A percentile compares a stretch with the other conserved stretches of the same genome.
Conservation (phyloP, 2,888 invertebrate species). For the Bursaphelenchus okinawaensis region DNA sequence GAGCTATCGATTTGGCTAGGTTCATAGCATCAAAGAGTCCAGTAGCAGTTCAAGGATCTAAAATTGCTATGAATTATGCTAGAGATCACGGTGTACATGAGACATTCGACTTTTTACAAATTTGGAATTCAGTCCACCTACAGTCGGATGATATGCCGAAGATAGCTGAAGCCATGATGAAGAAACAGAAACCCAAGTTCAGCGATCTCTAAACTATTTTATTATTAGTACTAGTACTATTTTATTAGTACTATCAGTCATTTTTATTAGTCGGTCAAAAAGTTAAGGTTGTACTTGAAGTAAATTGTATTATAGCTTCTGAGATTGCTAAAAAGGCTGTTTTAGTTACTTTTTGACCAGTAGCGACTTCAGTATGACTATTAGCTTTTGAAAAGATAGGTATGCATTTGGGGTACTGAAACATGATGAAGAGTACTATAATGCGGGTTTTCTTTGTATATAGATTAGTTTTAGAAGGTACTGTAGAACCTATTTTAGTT, state of each 20-base stretch:
- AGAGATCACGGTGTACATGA: constrained; percentile 79
- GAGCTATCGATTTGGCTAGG: constrained; percentile 71
- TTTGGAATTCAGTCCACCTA: constrained; percentile 76
- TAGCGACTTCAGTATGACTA: too few species aligned
- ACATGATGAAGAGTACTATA: too few species aligned
- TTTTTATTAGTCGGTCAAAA: too few species aligned
- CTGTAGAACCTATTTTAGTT: too few species aligned
- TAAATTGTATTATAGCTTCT: neutral
- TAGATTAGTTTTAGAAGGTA: too few species aligned
- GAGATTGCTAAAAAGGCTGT: neutral
- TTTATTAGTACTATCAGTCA: neutral
- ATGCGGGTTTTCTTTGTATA: too few species aligned
- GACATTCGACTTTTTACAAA: constrained; percentile 81
- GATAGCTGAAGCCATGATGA: constrained; percentile 71
- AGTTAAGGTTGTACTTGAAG: neutral
- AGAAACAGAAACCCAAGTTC: constrained; percentile 71
- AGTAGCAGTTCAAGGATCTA: constrained; percentile 85
- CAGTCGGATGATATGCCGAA: constrained; percentile 80
- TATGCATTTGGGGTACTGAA: too few species aligned
- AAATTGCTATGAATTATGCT: constrained; percentile 71
- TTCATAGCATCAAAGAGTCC: constrained; percentile 82
- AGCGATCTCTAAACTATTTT: constrained; percentile 66
- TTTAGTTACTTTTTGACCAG: too few species aligned
- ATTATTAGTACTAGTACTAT: too few species aligned
- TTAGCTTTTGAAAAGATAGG: too few species aligned